These are phyloP conservation scores for Vidua macroura DNA, from an alignment of 2,113 vertebrate genomes.

Conservation along the genomic window DNA sequence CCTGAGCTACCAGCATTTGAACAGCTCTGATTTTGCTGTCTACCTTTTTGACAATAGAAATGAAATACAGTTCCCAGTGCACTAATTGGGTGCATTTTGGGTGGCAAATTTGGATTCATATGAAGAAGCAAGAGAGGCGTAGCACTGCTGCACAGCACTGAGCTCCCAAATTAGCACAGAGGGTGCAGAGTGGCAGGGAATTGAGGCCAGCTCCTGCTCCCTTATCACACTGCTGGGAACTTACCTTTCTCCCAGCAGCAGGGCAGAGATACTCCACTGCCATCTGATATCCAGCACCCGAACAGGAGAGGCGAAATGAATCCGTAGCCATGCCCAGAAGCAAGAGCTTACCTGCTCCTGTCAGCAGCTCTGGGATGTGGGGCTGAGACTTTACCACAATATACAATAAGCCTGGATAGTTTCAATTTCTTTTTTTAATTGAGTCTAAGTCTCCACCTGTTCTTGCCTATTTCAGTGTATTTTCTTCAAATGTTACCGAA, in stretches of 20 bases:
- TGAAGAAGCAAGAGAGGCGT: neutral
- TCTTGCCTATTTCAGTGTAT: neutral
- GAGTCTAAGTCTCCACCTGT: neutral
- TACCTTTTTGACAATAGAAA: neutral
- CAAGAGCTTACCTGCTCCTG: neutral
- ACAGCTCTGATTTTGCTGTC: neutral
- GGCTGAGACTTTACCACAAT: neutral
- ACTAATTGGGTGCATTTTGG: neutral
- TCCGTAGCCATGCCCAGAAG: fast-evolving
- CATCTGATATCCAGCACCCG: neutral
- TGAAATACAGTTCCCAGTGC: neutral
- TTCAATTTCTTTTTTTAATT: neutral
- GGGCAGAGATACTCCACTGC: neutral
- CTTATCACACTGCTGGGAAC: neutral
- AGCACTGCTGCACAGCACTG: neutral
- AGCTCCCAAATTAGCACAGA: neutral
- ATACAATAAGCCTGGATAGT: neutral
- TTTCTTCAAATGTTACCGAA: neutral
- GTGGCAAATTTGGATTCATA: neutral
- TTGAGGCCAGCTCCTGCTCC: neutral
- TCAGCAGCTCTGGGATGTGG: neutral
- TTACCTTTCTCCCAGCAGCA: neutral
- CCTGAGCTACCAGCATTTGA: neutral
- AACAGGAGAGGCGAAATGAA: neutral
- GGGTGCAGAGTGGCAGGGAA: neutral